Base-by-base conservation (phyloP, 2,888 invertebrate genomes). In the Diarsia dahlii region DNA sequence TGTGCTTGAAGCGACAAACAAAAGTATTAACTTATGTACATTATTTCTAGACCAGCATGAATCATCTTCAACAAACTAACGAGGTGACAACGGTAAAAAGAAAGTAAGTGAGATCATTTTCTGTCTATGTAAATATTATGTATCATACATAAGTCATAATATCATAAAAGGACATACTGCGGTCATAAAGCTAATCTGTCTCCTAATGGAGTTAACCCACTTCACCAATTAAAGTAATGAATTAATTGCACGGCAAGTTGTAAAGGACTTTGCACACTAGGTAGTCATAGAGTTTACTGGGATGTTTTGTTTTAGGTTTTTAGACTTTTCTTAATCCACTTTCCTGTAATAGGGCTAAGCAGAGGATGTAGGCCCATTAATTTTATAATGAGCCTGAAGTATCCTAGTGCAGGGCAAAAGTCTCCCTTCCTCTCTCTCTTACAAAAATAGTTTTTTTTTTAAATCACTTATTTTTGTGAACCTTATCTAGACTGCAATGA, bases 201-300 rank as follows among this genome's bases (percentile, higher is more conserved):
- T 62, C 20, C 5, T 54, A 48, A 54, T 79, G 18, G 34, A 78
- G 34, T 2, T 76, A 70, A 79, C 46, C 80, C 39, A 71, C n/a
- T 76, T 62, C 28, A 23, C 50, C 79, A 70, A 78, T 70, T 62
- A 3, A 71, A 62, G 54, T 78, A 78, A 79, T 79, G 4, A 62
- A 79, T 79, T 70, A 78, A 79, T 79, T 71, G 34, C 60, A 52
- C 34, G 2, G 6, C 10, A 28, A 62, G 39, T 54, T 70, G 12
- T 48, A 79, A 54, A 79, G 52, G 28, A 5, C 52, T 54, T 62
- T 39, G 46, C 8, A 8, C 18, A 62, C 70, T 68, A 15, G 63
- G n/a, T n/a, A 20, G 34, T 8, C 34, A 34, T 23, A 50, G 18
- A 15, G 20, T 34, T 45, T 23, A 2, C 9, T 75, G 18, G 1